Percentiles rank a stretch among this genome's conserved stretches.
These are phyloP conservation scores for Triplophysa bombifrons DNA, from an alignment of 2,797 vertebrate species.

Conservation along the genomic window DNA sequence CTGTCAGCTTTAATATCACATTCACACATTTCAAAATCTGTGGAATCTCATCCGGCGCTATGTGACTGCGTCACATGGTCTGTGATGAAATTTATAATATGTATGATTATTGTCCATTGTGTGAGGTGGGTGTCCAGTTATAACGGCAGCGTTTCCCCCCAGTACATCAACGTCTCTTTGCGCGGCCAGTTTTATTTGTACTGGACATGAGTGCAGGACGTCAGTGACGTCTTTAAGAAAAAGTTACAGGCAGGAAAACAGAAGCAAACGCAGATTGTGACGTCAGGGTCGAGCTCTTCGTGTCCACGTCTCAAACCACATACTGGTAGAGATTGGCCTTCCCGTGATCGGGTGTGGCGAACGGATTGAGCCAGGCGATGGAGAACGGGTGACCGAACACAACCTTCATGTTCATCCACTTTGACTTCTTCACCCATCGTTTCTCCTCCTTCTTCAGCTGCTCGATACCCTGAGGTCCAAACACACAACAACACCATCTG, in stretches of 20 bases:
- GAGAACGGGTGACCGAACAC: constrained; percentile 99
- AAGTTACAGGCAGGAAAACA: not conserved
- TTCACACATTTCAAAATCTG: constrained; percentile 11
- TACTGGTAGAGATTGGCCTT: constrained; percentile 97
- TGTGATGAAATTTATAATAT: too few species aligned
- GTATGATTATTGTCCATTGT: too few species aligned
- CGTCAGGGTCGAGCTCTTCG: constrained; percentile 41
- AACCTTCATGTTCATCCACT: constrained; percentile 99
- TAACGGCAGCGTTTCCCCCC: not conserved
- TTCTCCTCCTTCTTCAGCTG: constrained; percentile 99
- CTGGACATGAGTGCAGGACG: not conserved
- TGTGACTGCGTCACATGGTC: not conserved
- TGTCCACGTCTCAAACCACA: constrained; percentile 83
- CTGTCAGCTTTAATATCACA: too few species aligned
- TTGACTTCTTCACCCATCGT: constrained; percentile 96
- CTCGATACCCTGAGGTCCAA: constrained; percentile 87
- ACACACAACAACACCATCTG: not conserved
- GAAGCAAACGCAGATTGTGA: not conserved
- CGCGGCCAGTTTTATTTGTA: not conserved
- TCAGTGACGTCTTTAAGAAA: not conserved
- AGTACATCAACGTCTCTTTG: not conserved
- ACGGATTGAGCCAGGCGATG: constrained; percentile 94
- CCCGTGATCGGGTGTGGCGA: constrained; percentile 91
- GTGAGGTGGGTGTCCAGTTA: not conserved
- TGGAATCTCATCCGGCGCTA: not conserved